A percentile compares a stretch with the other conserved stretches of the same genome.
phyloP scores from a whole-genome alignment of 2,888 invertebrate species.

The Nymphalis urticae region DNA sequence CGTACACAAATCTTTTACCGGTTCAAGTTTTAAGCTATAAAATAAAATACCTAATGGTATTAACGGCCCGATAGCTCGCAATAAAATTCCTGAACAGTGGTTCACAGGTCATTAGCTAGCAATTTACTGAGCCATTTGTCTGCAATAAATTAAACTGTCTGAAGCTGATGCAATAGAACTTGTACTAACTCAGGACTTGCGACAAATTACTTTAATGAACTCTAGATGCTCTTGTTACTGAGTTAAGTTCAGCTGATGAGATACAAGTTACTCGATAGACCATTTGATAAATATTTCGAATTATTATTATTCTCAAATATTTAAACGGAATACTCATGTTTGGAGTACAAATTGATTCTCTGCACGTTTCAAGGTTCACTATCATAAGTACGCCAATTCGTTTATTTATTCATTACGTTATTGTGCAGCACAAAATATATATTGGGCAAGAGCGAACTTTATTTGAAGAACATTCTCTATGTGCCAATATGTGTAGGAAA shows the following conservation, averaged over 20 bases:
- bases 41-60: not conserved
- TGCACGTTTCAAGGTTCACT: too few species aligned
- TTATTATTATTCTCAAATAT: too few species aligned
- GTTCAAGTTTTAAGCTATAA: not conserved
- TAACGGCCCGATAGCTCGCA: not conserved
- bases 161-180: conserved; percentile 18
- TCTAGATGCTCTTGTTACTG: not conserved
- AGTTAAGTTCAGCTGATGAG: not conserved
- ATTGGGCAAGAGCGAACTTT: too few species aligned
- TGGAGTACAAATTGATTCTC: too few species aligned
- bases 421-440: too few species aligned
- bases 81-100: conserved; percentile 4
- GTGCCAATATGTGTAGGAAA: too few species aligned
- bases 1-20: not conserved
- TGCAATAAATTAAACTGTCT: conserved; percentile 21
- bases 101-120: conserved; percentile 21
- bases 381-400: too few species aligned
- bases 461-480: too few species aligned
- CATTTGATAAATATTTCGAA: too few species aligned
- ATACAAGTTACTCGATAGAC: not conserved
- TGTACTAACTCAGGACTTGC: conserved; percentile 8
- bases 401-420: too few species aligned
- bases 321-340: too few species aligned
- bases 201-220: conserved; percentile 15
- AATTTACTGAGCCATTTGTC: conserved; percentile 25